Evolutionary conservation across 2,797 vertebrate genomes (phyloP), one percentile per base, ranked within the genome.

Genomic region (Clarias platycephalus): DNA sequence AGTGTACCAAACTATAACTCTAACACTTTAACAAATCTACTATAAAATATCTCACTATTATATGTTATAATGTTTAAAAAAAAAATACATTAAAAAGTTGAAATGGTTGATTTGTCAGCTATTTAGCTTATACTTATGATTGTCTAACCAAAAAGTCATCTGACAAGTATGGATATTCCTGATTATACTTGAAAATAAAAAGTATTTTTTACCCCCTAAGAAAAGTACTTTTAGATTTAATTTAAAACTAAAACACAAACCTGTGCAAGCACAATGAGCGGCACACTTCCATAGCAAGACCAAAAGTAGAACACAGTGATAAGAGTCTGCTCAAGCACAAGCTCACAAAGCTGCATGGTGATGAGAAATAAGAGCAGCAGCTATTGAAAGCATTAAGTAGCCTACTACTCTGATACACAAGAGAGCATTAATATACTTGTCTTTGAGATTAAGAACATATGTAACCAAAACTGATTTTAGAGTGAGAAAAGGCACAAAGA

Each of bases 131-230:
- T 81, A 67, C 55, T 70, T 81, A 57, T 94, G 95, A 95, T 95
- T 95, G 94, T 95, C 95, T 94, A 93, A 94, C 92, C 92, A 92
- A 92, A 93, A 90, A 95, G 92, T 92, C 94, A 95, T 93, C 92
- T 91, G 89, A 94, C 92, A 90, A 87, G 89, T 91, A 91, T 84
- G 57, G 10, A 93, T 92, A 92, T 90, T 91, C 90, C 64, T 90
- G 80, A 85, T 80, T 91, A 92, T 91, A 91, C 83, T 28, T 74
- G 7, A 34, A 76, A 31, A 34, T 20, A n/a, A 77, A n/a, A 13
- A 18, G 13, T 37, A 4, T 64, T 26, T 18, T 64, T 26, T 15
- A 26, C 37, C 3, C 10, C 15, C 60, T 8, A 79, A 63, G 34
- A 79, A 63, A 79, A 78, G 31, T 81, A 83, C 55, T 71, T 74